phyloP scores from a whole-genome alignment of 2,888 invertebrate species.

The Chalcis sispes region DNA sequence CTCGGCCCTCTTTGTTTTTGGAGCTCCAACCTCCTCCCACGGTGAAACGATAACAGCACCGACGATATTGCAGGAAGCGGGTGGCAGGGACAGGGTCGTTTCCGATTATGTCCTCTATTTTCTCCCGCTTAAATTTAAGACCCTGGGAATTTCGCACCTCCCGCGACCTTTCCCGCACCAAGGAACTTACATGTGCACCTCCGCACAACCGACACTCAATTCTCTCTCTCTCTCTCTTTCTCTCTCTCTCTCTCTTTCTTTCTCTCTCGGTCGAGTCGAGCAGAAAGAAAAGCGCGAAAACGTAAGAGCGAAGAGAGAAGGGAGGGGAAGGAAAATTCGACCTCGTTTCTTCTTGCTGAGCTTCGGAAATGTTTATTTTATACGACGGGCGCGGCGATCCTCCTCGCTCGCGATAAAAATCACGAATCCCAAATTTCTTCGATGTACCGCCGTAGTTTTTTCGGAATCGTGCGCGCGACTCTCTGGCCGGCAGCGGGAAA shows the following conservation, averaged over 20 bases:
- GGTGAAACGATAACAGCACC: not conserved
- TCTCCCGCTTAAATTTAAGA: constrained; percentile 62
- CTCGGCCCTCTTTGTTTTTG: constrained; percentile 17
- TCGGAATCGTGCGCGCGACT: constrained; percentile 2
- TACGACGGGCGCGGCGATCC: constrained; percentile 34
- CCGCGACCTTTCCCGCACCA: not conserved
- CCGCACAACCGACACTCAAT: not conserved
- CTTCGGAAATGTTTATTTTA: constrained; percentile 47
- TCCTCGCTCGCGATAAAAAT: constrained; percentile 41
- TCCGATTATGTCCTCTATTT: constrained; percentile 55
- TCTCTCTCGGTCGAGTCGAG: not conserved
- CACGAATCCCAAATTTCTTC: constrained; percentile 49
- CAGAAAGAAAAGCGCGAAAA: not conserved
- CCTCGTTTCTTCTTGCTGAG: constrained; percentile 27
- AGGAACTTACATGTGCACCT: not conserved
- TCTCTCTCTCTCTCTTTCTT: too few species aligned
- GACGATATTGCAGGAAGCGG: constrained; percentile 42
- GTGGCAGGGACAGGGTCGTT: constrained; percentile 54
- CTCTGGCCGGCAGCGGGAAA: constrained; percentile 16
- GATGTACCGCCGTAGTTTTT: too few species aligned
- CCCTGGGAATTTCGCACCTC: constrained; percentile 38
- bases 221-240: not conserved
- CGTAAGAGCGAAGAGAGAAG: not conserved
- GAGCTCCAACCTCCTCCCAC: too few species aligned
- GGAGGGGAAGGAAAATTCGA: not conserved